Conservation (phyloP, 2,113 vertebrate genomes). For the Xyrauchen texanus region DNA sequence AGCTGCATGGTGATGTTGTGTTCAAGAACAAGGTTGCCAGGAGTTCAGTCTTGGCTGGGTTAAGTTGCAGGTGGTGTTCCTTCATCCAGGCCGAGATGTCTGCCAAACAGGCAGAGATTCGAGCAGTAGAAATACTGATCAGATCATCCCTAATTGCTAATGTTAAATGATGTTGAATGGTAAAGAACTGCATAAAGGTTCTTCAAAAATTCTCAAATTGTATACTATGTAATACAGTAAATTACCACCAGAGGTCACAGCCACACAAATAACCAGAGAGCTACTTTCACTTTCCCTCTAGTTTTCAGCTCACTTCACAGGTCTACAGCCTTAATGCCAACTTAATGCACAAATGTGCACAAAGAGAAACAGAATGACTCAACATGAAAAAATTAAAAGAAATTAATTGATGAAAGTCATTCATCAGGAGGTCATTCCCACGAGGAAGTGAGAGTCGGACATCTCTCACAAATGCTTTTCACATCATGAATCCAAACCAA, state of each 20-base stretch:
- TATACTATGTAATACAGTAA: constrained; percentile 4
- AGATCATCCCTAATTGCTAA: too few species aligned
- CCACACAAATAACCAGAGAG: neutral
- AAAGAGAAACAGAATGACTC: neutral
- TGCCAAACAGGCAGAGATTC: too few species aligned
- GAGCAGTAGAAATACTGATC: too few species aligned
- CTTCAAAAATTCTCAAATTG: neutral
- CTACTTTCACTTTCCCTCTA: neutral
- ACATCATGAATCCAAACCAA: too few species aligned
- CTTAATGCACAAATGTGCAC: neutral
- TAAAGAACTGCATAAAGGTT: too few species aligned
- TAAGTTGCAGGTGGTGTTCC: too few species aligned
- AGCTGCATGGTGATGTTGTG: too few species aligned
- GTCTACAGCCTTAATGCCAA: neutral
- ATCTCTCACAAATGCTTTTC: neutral
- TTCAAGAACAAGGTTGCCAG: too few species aligned
- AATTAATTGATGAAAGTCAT: neutral
- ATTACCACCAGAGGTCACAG: constrained; percentile 34
- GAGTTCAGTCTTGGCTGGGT: too few species aligned
- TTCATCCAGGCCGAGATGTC: too few species aligned
- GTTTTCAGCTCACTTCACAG: neutral
- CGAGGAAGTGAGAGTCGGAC: constrained; percentile 37
- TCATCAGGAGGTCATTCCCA: constrained; percentile 54
- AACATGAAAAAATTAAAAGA: neutral
- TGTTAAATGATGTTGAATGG: too few species aligned